These are phyloP conservation scores for Nettapus auritus DNA, from an alignment of 2,113 vertebrate genomes.

Conservation along the genomic window DNA sequence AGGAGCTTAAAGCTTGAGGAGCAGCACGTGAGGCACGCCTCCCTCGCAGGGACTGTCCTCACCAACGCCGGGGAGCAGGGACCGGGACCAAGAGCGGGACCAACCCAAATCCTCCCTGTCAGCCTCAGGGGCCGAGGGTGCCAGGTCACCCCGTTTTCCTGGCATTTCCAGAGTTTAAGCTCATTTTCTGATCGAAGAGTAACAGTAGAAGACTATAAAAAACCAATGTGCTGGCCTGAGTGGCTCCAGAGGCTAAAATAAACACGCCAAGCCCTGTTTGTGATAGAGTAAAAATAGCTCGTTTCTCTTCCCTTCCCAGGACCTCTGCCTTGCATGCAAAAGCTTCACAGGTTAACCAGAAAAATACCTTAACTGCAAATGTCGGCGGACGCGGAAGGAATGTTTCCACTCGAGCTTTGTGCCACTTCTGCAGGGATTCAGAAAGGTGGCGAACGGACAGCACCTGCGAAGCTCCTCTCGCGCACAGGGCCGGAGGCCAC, in stretches of 20 bases:
- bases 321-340: slow-evolving; percentile 21
- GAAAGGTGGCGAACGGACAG: fast-evolving
- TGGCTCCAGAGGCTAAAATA: slow-evolving; percentile 57
- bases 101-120: slow-evolving; percentile 35
- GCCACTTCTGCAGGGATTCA: background rate
- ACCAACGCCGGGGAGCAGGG: background rate
- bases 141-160: background rate
- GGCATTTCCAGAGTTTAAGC: slow-evolving; percentile 18
- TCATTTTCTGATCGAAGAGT: slow-evolving; percentile 48
- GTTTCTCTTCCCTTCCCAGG: slow-evolving; percentile 71
- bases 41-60: background rate
- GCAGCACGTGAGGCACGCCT: background rate
- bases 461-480: background rate
- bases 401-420: background rate
- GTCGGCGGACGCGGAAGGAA: background rate
- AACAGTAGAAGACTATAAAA: slow-evolving; percentile 62
- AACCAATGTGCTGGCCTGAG: slow-evolving; percentile 20
- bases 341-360: slow-evolving; percentile 55
- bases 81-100: background rate
- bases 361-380: background rate
- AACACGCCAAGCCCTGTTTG: slow-evolving; percentile 67
- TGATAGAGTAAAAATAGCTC: slow-evolving; percentile 75
- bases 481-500: background rate
- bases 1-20: slow-evolving; percentile 11
- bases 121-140: background rate